These are phyloP conservation scores for Sylvilagus bachmani DNA, from an alignment of 2,113 vertebrate genomes.

Conservation along the genomic window DNA sequence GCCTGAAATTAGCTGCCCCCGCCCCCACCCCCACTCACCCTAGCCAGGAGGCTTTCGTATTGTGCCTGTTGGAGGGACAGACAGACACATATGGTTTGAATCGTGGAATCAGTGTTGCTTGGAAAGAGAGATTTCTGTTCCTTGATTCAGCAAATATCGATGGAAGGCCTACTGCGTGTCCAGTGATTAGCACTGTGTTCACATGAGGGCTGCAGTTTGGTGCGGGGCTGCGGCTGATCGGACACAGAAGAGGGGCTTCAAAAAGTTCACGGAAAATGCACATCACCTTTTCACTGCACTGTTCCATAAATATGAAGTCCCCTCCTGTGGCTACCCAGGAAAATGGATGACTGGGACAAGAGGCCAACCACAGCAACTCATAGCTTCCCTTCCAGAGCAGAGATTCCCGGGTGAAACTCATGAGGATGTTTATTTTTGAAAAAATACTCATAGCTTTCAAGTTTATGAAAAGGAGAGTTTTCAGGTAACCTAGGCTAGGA, in stretches of 20 bases:
- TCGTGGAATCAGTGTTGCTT: neutral
- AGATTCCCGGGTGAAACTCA: neutral
- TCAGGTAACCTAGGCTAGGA: neutral
- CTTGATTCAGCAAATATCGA: neutral
- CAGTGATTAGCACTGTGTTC: fast-evolving
- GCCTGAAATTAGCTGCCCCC: neutral
- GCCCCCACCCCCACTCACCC: fast-evolving
- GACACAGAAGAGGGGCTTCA: no score
- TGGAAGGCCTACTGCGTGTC: neutral
- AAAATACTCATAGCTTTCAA: neutral
- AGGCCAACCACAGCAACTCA: neutral
- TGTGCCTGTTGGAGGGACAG: neutral
- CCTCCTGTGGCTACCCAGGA: no score
- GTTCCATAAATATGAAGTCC: no score
- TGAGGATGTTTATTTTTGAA: neutral
- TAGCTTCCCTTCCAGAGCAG: neutral
- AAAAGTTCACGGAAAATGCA: no score
- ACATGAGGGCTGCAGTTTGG: neutral
- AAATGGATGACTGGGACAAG: neutral
- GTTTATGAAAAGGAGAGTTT: neutral
- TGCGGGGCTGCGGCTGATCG: neutral
- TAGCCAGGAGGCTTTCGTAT: fast-evolving
- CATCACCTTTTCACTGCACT: no score
- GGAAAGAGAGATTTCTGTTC: neutral
- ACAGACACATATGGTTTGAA: neutral